Conservation (phyloP, 2,888 invertebrate genomes). For the Drosophila robusta region DNA sequence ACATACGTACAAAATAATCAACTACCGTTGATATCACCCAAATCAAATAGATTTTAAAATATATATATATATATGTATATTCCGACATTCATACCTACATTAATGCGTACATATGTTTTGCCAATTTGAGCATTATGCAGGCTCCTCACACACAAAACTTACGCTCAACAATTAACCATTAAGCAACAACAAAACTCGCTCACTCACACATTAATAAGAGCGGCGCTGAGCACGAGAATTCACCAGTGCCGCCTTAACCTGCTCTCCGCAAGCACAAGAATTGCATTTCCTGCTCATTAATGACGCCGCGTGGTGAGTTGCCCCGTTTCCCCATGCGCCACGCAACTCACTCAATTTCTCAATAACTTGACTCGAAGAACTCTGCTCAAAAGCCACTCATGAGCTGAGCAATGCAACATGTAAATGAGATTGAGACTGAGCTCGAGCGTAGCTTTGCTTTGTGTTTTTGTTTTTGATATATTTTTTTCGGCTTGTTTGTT, state of each 20-base stretch:
- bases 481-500: slow-evolving; percentile 34
- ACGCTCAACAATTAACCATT: slow-evolving; percentile 56
- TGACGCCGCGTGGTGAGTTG: slow-evolving; percentile 64
- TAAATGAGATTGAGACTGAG: slow-evolving; percentile 63
- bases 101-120: background rate
- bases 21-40: slow-evolving; percentile 12
- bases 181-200: slow-evolving; percentile 43
- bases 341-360: slow-evolving; percentile 15
- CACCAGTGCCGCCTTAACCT: slow-evolving; percentile 50
- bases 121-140: slow-evolving; percentile 20
- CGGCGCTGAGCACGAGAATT: slow-evolving; percentile 33
- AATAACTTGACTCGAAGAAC: slow-evolving; percentile 57
- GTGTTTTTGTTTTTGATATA: background rate
- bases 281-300: slow-evolving; percentile 78
- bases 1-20: background rate
- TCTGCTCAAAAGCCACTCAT: slow-evolving; percentile 38
- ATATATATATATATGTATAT: background rate
- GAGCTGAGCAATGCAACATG: slow-evolving; percentile 52
- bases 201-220: slow-evolving; percentile 45
- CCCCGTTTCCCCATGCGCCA: slow-evolving; percentile 42
- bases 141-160: slow-evolving; percentile 19
- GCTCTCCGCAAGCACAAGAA: slow-evolving; percentile 55
- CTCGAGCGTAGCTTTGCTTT: slow-evolving; percentile 26
- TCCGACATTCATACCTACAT: background rate
- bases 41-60: slow-evolving; percentile 2